phyloP scores from a whole-genome alignment of 2,888 invertebrate species.

The Dynastes maya region DNA sequence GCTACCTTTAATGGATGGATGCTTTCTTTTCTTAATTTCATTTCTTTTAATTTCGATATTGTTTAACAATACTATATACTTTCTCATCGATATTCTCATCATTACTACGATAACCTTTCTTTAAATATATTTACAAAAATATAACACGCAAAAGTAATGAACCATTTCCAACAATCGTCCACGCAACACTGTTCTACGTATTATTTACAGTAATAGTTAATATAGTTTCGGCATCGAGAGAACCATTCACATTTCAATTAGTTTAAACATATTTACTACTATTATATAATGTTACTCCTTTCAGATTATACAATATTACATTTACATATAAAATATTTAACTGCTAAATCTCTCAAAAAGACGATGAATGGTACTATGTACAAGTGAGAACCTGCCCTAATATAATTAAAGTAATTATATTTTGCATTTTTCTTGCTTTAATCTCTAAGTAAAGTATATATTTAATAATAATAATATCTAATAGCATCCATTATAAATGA shows the following conservation, averaged over 20 bases:
- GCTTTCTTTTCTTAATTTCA: constrained; percentile 11
- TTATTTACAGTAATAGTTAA: too few relatives aligned
- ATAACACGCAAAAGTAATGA: neutral
- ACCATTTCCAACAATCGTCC: neutral
- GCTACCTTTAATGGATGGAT: constrained; percentile 53
- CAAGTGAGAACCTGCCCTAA: constrained; percentile 4
- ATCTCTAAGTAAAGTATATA: neutral
- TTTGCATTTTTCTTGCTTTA: neutral
- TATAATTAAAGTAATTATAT: neutral
- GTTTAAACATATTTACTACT: neutral
- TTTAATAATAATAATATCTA: constrained; percentile 1
- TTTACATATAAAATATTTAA: constrained; percentile 11
- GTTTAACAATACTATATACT: constrained; percentile 3
- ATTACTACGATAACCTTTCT: neutral
- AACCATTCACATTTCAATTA: neutral
- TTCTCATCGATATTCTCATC: too few relatives aligned
- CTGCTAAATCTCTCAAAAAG: constrained; percentile 2
- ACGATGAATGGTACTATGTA: neutral
- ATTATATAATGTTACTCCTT: neutral
- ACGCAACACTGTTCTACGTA: too few relatives aligned
- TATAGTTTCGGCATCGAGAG: too few relatives aligned
- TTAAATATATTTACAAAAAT: constrained; percentile 35
- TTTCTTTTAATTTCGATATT: constrained; percentile 22
- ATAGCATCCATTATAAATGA: neutral
- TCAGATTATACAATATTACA: neutral